Evolutionary conservation across 2,113 vertebrate genomes (phyloP).

Genomic region (Calyptommatus sinebrachiatus): DNA sequence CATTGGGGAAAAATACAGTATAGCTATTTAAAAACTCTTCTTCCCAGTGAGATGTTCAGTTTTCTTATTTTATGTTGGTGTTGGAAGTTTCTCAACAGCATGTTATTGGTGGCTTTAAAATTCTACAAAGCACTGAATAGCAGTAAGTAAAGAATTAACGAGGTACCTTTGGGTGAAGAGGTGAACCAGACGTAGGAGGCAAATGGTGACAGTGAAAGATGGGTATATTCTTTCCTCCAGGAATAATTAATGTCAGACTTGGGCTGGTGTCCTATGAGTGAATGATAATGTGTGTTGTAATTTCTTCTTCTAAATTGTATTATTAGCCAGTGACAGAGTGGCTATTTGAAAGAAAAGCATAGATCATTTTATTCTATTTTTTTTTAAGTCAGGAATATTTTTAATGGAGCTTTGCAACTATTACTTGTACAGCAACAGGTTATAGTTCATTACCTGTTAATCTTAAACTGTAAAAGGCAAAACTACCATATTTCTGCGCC

Average conservation of each 20-base stretch:
- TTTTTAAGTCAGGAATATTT: not conserved
- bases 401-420: too few relatives aligned
- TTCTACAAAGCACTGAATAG: not conserved
- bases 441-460: too few relatives aligned
- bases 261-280: not conserved
- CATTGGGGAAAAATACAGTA: not conserved
- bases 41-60: not conserved
- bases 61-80: not conserved
- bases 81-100: not conserved
- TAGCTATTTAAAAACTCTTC: too few relatives aligned
- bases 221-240: not conserved
- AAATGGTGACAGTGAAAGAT: conserved; percentile 7
- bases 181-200: not conserved
- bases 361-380: not conserved
- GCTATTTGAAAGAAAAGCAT: not conserved
- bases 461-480: too few relatives aligned
- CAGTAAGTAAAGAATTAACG: not conserved
- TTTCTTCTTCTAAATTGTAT: not conserved
- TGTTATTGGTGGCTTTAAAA: not conserved
- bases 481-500: too few relatives aligned
- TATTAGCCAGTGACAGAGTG: not conserved
- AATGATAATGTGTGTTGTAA: not conserved
- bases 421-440: too few relatives aligned
- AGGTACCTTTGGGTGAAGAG: not conserved
- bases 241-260: not conserved